These are phyloP conservation scores for Pemphigus obesinymphae DNA, from an alignment of 1,140 invertebrate species.

Conservation along the genomic window DNA sequence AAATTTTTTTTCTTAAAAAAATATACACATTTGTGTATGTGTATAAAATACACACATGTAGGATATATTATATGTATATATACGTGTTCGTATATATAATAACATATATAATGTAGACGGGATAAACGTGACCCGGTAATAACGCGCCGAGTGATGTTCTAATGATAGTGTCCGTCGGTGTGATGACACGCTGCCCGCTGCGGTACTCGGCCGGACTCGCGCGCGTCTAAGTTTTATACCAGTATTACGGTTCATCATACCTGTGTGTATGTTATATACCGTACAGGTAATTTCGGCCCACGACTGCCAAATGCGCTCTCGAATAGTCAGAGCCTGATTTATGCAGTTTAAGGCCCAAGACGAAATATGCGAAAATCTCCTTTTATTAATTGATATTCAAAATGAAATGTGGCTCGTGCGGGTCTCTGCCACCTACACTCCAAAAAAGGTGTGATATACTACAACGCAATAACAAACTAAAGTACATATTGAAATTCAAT, in stretches of 20 bases:
- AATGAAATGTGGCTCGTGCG: too few species aligned
- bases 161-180: constrained; percentile 19
- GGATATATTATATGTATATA: not conserved
- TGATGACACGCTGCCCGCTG: constrained; percentile 23
- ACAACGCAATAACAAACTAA: too few species aligned
- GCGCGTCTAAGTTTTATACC: not conserved
- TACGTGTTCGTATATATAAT: not conserved
- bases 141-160: constrained; percentile 23
- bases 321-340: too few species aligned
- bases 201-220: not conserved
- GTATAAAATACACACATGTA: not conserved
- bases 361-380: too few species aligned
- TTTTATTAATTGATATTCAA: too few species aligned
- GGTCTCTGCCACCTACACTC: too few species aligned
- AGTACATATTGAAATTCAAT: too few species aligned
- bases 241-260: not conserved
- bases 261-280: too few species aligned
- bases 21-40: not conserved
- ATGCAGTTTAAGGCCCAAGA: too few species aligned
- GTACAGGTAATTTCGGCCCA: too few species aligned
- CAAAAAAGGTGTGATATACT: too few species aligned
- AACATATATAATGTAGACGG: not conserved
- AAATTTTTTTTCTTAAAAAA: not conserved
- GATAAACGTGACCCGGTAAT: constrained; percentile 30
- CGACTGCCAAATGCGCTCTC: too few species aligned